Evolutionary conservation across 2,888 invertebrate species (phyloP).

Genomic region (Nomada flava): DNA sequence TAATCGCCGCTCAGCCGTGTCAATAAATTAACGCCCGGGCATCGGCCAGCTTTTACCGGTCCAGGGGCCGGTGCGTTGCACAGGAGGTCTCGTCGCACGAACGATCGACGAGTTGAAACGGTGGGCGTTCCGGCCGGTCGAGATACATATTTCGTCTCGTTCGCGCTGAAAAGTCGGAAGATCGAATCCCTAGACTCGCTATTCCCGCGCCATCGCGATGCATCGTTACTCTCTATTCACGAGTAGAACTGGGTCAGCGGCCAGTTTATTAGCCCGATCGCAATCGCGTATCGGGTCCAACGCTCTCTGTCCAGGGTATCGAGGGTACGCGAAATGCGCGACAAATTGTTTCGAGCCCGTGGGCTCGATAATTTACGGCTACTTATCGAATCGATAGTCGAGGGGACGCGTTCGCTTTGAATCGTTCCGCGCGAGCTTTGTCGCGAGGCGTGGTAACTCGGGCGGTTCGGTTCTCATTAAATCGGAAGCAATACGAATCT

Average conservation of each 20-base stretch:
- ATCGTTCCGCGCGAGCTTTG: no score
- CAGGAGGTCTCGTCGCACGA: constrained; percentile 52
- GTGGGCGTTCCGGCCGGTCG: constrained; percentile 1
- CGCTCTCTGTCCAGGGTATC: constrained; percentile 8
- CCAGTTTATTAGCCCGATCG: constrained; percentile 49
- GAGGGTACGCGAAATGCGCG: neutral
- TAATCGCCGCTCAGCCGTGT: constrained; percentile 68
- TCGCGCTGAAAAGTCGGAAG: constrained; percentile 19
- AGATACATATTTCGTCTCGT: constrained; percentile 21
- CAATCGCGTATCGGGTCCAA: constrained; percentile 31
- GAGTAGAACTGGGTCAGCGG: constrained; percentile 45
- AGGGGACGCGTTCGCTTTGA: no score
- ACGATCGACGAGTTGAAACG: constrained; percentile 29
- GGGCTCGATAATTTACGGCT: no score
- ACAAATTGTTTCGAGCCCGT: constrained; percentile 23
- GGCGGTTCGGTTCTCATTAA: no score
- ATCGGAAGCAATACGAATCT: no score
- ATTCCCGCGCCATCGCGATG: constrained; percentile 19
- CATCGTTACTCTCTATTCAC: constrained; percentile 57
- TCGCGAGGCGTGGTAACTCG: no score
- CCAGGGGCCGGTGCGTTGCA: constrained; percentile 27
- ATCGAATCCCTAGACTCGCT: constrained; percentile 42
- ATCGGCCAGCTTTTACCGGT: constrained; percentile 54
- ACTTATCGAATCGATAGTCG: no score
- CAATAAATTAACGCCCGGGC: constrained; percentile 64